phyloP scores from a whole-genome alignment of 2,888 invertebrate genomes.

The Andrena camellia region DNA sequence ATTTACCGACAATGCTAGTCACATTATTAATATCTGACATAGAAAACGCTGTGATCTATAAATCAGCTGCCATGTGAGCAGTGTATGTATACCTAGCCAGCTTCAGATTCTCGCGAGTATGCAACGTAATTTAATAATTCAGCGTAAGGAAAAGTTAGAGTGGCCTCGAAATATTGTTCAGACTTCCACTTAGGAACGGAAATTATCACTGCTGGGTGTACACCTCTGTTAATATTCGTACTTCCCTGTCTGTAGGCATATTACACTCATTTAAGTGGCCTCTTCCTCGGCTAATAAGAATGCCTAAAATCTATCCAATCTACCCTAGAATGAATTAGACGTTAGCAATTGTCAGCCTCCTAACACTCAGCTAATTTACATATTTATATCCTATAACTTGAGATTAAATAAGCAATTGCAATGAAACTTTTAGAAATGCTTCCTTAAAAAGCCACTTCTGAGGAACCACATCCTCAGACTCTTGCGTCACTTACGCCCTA shows the following conservation, averaged over 20 bases:
- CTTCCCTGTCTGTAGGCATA: background rate
- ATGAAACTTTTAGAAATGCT: background rate
- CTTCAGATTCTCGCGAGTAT: background rate
- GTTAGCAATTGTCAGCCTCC: background rate
- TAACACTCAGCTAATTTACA: constrained; percentile 2
- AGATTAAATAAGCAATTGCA: constrained; percentile 15
- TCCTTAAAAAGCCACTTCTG: background rate
- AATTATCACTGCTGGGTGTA: background rate
- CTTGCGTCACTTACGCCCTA: background rate
- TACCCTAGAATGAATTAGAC: background rate
- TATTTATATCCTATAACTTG: constrained; percentile 10
- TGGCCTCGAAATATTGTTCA: background rate
- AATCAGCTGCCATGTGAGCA: background rate
- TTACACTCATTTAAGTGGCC: background rate
- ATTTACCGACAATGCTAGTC: background rate
- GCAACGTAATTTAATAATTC: background rate
- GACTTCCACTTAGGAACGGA: background rate
- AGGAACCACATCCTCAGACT: background rate
- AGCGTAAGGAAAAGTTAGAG: background rate
- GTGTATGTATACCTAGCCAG: background rate
- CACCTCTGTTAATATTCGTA: background rate
- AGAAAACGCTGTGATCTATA: constrained; percentile 25
- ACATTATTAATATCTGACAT: background rate
- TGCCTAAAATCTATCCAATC: background rate
- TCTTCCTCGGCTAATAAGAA: background rate